Evolutionary conservation across 2,113 vertebrate genomes (phyloP).

Genomic region (Nesogale talazaci): DNA sequence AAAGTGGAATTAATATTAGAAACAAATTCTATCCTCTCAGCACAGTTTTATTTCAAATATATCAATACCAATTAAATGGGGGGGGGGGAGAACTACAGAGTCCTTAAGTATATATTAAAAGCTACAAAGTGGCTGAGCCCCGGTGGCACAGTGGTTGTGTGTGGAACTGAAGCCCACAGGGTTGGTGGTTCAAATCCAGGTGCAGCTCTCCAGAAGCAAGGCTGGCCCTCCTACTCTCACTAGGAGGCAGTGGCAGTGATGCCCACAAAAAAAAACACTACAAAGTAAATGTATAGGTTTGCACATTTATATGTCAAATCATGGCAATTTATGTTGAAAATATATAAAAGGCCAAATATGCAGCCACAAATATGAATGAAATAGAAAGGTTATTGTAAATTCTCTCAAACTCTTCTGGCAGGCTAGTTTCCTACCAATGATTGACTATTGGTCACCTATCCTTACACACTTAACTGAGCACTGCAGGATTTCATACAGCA

Average conservation of each 20-base stretch:
- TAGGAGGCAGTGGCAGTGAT: too few species aligned
- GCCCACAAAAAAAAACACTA: too few species aligned
- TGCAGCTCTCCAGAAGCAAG: too few species aligned
- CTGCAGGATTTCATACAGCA: neutral
- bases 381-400: neutral
- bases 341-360: neutral
- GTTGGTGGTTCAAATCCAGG: too few species aligned
- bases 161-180: too few species aligned
- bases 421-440: neutral
- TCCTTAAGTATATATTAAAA: neutral
- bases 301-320: neutral
- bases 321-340: neutral
- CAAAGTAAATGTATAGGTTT: neutral
- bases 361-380: neutral
- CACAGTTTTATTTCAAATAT: neutral
- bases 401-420: neutral
- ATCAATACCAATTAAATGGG: neutral
- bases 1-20: neutral
- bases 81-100: too few species aligned
- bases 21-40: neutral
- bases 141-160: too few species aligned
- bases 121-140: neutral
- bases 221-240: too few species aligned
- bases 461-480: neutral
- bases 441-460: neutral